Conservation (phyloP, 1,140 invertebrate genomes). For the Brachystomella parvula region DNA sequence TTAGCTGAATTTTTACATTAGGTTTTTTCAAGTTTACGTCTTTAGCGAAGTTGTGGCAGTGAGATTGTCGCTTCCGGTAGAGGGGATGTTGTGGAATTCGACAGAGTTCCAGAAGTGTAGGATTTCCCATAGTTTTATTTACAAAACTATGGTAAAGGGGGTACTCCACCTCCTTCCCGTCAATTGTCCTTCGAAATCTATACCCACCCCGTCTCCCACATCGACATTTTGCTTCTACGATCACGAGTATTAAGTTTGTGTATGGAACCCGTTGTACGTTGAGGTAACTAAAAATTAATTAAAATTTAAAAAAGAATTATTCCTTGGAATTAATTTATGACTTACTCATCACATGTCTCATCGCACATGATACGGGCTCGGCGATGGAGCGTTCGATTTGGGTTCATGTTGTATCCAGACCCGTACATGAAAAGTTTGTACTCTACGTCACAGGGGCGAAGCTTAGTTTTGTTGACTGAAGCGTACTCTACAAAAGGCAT, state of each 20-base stretch:
- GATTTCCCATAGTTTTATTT: neutral
- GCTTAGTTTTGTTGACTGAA: slow-evolving; percentile 64
- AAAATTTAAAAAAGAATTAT: no score
- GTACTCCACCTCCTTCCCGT: slow-evolving; percentile 1
- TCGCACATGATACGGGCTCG: neutral
- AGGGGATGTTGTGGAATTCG: neutral
- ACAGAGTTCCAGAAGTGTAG: slow-evolving; percentile 7
- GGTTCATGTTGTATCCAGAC: slow-evolving; percentile 19
- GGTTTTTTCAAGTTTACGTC: neutral
- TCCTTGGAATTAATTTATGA: no score
- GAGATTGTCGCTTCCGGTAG: neutral
- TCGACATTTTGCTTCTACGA: slow-evolving; percentile 78
- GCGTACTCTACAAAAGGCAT: slow-evolving; percentile 5
- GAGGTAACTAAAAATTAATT: slow-evolving; percentile 60
- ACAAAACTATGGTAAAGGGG: slow-evolving; percentile 1
- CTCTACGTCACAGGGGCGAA: slow-evolving; percentile 72
- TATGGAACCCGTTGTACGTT: slow-evolving; percentile 84
- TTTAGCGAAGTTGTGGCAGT: neutral
- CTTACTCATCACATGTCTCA: slow-evolving; percentile 7
- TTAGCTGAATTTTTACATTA: neutral
- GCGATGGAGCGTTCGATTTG: neutral
- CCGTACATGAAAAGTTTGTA: slow-evolving; percentile 59
- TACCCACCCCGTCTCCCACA: slow-evolving; percentile 46
- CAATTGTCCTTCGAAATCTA: neutral
- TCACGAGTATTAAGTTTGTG: slow-evolving; percentile 78